phyloP scores from a whole-genome alignment of 2,888 invertebrate genomes.

The Pristionchus arcanus region DNA sequence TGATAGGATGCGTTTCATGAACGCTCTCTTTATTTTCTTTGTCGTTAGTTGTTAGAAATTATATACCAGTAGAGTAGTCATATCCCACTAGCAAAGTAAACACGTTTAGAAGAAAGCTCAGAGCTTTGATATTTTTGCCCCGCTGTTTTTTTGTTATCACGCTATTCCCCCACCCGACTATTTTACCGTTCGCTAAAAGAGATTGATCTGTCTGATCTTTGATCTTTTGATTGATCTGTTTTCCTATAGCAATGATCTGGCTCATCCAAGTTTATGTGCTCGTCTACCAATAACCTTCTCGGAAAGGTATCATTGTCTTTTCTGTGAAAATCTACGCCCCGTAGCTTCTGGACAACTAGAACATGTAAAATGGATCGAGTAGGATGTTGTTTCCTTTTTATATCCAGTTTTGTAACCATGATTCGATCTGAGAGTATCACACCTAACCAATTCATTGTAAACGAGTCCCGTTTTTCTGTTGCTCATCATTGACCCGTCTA shows the following conservation, averaged over 20 bases:
- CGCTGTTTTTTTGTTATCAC: conserved; percentile 1
- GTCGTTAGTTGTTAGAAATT: conserved; percentile 45
- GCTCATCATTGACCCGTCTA: not conserved
- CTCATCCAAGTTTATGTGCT: not conserved
- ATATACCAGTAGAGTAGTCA: conserved; percentile 45
- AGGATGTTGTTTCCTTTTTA: not conserved
- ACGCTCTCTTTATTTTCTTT: not conserved
- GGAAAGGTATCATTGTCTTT: too few species aligned
- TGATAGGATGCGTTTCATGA: conserved; percentile 16
- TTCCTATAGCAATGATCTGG: not conserved
- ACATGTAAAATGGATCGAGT: not conserved
- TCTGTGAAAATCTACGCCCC: too few species aligned
- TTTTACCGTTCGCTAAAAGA: not conserved
- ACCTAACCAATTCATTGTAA: conserved; percentile 23
- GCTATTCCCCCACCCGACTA: not conserved
- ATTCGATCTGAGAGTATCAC: not conserved
- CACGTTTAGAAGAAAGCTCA: conserved; percentile 25
- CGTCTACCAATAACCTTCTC: not conserved
- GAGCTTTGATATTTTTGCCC: not conserved
- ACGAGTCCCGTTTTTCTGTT: conserved; percentile 1
- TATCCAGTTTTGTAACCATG: not conserved
- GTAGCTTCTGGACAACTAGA: not conserved
- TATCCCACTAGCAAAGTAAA: not conserved
- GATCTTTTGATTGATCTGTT: not conserved
- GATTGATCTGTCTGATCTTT: conserved; percentile 20